phyloP scores from a whole-genome alignment of 2,113 vertebrate genomes.

The Dermatemys mawii region DNA sequence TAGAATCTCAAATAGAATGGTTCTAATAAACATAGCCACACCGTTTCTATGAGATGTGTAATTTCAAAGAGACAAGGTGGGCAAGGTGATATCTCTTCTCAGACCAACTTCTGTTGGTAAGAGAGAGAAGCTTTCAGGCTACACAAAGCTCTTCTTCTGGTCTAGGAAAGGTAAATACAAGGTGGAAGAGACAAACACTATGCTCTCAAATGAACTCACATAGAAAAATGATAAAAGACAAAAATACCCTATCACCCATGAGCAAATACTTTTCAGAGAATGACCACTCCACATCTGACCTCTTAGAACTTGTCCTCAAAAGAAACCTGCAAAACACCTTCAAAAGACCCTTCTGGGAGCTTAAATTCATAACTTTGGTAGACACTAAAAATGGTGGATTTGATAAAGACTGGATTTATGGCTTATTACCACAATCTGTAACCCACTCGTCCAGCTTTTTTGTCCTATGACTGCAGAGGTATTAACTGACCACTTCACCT shows the following conservation, averaged over 20 bases:
- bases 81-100: neutral
- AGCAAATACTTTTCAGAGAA: neutral
- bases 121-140: neutral
- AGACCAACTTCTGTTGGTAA: neutral
- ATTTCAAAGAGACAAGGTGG: neutral
- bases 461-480: no score
- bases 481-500: no score
- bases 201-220: neutral
- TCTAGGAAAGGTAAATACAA: neutral
- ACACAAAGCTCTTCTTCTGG: neutral
- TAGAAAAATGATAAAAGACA: neutral
- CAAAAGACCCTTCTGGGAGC: no score
- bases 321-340: neutral
- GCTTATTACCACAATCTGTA: no score
- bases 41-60: neutral
- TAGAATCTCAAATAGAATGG: neutral
- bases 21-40: neutral
- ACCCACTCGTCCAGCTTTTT: no score
- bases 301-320: neutral
- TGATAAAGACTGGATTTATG: no score
- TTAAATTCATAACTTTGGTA: no score
- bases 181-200: neutral
- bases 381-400: no score
- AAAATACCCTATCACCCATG: neutral
- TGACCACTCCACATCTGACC: neutral